These are phyloP conservation scores for Lagria hirta DNA, from an alignment of 2,888 invertebrate genomes.

Conservation along the genomic window DNA sequence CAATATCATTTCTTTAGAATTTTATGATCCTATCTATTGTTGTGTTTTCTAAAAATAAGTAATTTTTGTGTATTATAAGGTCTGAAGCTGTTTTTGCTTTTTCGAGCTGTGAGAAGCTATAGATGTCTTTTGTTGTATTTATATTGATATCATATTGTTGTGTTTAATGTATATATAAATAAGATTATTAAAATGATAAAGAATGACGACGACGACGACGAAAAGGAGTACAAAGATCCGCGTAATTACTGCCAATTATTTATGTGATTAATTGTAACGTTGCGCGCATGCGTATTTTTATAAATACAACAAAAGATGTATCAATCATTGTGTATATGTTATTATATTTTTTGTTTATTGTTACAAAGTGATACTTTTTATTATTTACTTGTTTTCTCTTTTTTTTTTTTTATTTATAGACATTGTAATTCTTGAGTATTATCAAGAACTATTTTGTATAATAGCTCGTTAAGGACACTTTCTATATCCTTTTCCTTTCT, in stretches of 20 bases:
- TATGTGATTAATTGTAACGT: constrained; percentile 15
- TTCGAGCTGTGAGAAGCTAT: constrained; percentile 47
- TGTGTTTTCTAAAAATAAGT: constrained; percentile 45
- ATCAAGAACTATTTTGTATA: constrained; percentile 40
- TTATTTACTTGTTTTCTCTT: constrained; percentile 50
- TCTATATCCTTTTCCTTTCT: constrained; percentile 36
- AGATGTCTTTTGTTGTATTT: constrained; percentile 38
- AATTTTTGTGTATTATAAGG: constrained; percentile 44
- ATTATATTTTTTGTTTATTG: constrained; percentile 47
- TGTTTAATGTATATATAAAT: constrained; percentile 18
- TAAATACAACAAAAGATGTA: constrained; percentile 39
- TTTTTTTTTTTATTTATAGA: constrained; percentile 50
- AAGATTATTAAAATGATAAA: too few relatives aligned
- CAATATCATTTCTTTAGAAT: constrained; percentile 22
- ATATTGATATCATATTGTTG: constrained; percentile 18
- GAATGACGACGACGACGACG: too few relatives aligned
- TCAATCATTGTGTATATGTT: constrained; percentile 52
- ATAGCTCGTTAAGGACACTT: constrained; percentile 38
- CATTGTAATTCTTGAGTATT: constrained; percentile 32
- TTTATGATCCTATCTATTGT: constrained; percentile 13
- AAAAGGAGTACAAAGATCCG: constrained; percentile 20
- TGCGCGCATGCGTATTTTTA: constrained; percentile 21
- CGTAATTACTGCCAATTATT: constrained; percentile 23
- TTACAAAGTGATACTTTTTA: constrained; percentile 53
- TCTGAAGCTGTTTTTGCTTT: constrained; percentile 47